phyloP scores from a whole-genome alignment of 2,888 invertebrate species.

The Steinernema scapterisci region DNA sequence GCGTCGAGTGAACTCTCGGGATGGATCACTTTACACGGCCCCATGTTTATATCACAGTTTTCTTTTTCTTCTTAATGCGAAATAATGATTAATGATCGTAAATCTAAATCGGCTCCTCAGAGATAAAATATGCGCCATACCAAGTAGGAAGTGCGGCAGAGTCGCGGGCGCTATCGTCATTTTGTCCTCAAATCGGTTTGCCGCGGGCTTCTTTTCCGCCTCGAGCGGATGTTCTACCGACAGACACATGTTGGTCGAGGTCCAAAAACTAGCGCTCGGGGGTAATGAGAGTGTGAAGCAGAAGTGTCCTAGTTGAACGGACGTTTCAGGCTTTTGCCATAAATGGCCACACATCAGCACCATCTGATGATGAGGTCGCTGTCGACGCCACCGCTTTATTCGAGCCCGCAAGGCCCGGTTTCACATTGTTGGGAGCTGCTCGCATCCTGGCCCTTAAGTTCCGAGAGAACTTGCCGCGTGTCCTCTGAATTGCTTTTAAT shows the following conservation, averaged over 20 bases:
- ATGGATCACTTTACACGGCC: neutral
- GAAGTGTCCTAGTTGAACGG: constrained; percentile 3
- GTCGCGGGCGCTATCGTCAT: constrained; percentile 22
- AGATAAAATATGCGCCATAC: constrained; percentile 25
- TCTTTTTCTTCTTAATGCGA: constrained; percentile 8
- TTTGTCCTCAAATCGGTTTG: constrained; percentile 27
- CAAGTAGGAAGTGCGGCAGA: constrained; percentile 21
- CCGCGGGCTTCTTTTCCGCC: neutral
- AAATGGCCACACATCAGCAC: constrained; percentile 25
- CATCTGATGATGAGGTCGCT: constrained; percentile 24
- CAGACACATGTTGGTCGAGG: constrained; percentile 4
- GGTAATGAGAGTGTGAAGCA: constrained; percentile 2
- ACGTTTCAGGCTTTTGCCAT: constrained; percentile 10
- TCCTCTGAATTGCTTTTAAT: neutral
- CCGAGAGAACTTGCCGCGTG: neutral
- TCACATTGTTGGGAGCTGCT: neutral
- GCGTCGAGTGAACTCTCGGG: no score
- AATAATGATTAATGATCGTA: constrained; percentile 15
- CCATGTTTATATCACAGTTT: neutral
- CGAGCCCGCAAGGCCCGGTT: neutral
- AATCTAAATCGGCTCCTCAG: constrained; percentile 23
- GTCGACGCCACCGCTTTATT: neutral
- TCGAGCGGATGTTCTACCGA: neutral
- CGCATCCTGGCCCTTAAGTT: neutral
- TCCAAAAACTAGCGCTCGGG: neutral